Evolutionary conservation across 2,113 vertebrate species (phyloP).

Genomic region (Brachypodius melanocephalos): DNA sequence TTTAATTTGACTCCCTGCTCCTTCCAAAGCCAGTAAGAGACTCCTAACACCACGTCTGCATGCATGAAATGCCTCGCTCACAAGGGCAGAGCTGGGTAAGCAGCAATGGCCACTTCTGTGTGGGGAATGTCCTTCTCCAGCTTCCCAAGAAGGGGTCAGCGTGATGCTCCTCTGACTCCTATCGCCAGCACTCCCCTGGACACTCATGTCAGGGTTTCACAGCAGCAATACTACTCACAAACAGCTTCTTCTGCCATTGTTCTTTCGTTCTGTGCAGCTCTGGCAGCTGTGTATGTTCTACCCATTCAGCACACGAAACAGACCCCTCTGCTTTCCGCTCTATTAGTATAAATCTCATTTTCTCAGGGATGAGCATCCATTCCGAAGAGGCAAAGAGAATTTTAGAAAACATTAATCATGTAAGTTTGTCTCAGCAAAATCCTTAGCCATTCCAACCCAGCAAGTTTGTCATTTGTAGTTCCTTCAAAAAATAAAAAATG

Average conservation of each 20-base stretch:
- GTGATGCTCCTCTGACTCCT: background rate
- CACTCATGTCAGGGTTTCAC: background rate
- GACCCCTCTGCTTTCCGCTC: background rate
- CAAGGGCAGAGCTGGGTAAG: background rate
- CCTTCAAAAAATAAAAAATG: background rate
- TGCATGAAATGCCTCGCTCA: rapidly evolving
- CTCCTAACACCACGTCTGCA: background rate
- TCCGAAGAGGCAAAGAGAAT: background rate
- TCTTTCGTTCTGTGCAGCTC: background rate
- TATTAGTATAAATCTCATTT: background rate
- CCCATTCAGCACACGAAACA: background rate
- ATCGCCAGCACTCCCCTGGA: background rate
- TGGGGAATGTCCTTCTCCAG: background rate
- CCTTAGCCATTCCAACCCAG: background rate
- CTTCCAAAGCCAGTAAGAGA: background rate
- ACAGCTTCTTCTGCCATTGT: background rate
- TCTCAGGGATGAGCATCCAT: background rate
- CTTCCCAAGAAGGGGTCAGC: background rate
- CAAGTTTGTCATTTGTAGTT: background rate
- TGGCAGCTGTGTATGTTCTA: background rate
- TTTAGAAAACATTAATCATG: background rate
- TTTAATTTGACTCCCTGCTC: background rate
- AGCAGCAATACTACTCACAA: background rate
- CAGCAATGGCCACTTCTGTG: rapidly evolving
- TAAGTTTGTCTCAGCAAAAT: background rate